These are phyloP conservation scores for Ciconia maguari DNA, from an alignment of 2,113 vertebrate species.

Conservation along the genomic window DNA sequence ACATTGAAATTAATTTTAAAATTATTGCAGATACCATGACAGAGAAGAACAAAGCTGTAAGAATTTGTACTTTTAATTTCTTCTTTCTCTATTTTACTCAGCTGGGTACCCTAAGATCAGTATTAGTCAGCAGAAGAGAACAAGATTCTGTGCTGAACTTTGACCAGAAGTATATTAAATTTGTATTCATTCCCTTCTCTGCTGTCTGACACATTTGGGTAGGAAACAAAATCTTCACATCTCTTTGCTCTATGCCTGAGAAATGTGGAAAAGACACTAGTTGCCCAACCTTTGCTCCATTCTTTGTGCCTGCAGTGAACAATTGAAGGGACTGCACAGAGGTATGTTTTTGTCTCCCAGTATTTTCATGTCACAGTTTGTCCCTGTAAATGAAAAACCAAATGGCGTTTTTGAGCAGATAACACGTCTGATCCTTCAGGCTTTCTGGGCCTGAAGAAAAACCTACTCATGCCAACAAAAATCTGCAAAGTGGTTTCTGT, in stretches of 20 bases:
- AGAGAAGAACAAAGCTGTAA: background rate
- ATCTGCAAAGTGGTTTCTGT: slow-evolving; percentile 5
- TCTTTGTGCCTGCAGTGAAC: background rate
- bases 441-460: slow-evolving; percentile 6
- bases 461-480: background rate
- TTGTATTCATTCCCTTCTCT: background rate
- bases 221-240: background rate
- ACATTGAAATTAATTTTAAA: background rate
- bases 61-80: background rate
- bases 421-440: slow-evolving; percentile 27
- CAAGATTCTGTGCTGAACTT: background rate
- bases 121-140: background rate
- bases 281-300: background rate
- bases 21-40: background rate
- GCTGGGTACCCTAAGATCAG: background rate
- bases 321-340: background rate
- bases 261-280: background rate
- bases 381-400: slow-evolving; percentile 12
- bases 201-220: background rate
- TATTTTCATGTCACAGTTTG: background rate
- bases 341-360: background rate
- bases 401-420: background rate
- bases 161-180: background rate
- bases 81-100: background rate
- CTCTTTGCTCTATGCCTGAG: background rate